phyloP scores from a whole-genome alignment of 2,888 invertebrate species.

The Suillia variegata region DNA sequence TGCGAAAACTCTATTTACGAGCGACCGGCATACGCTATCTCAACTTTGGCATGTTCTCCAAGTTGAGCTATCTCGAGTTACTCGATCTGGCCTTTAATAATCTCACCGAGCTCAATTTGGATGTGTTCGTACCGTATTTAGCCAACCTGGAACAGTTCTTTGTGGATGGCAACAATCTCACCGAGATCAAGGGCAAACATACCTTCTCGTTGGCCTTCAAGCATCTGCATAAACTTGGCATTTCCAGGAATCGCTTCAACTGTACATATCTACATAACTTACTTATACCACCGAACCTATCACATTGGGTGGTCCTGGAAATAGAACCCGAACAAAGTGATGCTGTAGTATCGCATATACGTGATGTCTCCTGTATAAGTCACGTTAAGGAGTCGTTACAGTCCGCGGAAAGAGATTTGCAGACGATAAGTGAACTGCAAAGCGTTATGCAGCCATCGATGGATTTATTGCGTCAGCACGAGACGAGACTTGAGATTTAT shows the following conservation, averaged over 20 bases:
- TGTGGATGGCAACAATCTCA: slow-evolving; percentile 55
- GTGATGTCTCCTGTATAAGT: slow-evolving; percentile 54
- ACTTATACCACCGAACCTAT: slow-evolving; percentile 50
- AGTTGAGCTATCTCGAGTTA: slow-evolving; percentile 58
- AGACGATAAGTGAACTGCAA: slow-evolving; percentile 24
- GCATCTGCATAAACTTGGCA: slow-evolving; percentile 48
- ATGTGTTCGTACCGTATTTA: slow-evolving; percentile 57
- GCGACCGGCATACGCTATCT: slow-evolving; percentile 46
- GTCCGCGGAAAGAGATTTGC: slow-evolving; percentile 15
- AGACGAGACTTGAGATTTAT: slow-evolving; percentile 46
- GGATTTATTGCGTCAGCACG: slow-evolving; percentile 41
- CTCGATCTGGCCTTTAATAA: slow-evolving; percentile 64
- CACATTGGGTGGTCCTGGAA: slow-evolving; percentile 45
- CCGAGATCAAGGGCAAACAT: slow-evolving; percentile 51
- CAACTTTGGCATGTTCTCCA: slow-evolving; percentile 59
- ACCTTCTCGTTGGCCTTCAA: slow-evolving; percentile 53
- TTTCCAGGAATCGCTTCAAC: slow-evolving; percentile 56
- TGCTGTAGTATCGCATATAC: slow-evolving; percentile 54
- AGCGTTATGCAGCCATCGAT: slow-evolving; percentile 41
- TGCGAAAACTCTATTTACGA: slow-evolving; percentile 50
- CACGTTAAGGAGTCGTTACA: slow-evolving; percentile 22
- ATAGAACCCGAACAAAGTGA: slow-evolving; percentile 50
- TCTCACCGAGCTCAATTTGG: slow-evolving; percentile 60
- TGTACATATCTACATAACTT: slow-evolving; percentile 56
- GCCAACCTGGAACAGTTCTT: slow-evolving; percentile 50